phyloP scores from a whole-genome alignment of 2,888 invertebrate genomes.

The Incurvaria masculella region DNA sequence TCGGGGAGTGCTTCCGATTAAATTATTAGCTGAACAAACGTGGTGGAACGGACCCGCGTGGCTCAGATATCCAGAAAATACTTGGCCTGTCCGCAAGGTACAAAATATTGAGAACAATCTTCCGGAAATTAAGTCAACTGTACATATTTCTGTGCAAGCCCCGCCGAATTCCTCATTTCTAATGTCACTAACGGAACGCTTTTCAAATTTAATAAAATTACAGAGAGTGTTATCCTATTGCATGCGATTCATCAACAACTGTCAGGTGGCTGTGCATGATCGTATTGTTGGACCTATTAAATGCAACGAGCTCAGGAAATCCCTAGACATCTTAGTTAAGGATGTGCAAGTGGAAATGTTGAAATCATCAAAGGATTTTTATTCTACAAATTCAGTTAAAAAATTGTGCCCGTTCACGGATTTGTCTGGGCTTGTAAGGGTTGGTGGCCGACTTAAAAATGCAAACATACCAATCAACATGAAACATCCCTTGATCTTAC shows the following conservation, averaged over 20 bases:
- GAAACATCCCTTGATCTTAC: background rate
- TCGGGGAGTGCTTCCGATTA: background rate
- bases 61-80: background rate
- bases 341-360: too few relatives aligned
- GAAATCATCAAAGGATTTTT: background rate
- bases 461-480: background rate
- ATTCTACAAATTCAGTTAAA: background rate
- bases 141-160: background rate
- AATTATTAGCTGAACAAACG: background rate
- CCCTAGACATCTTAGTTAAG: background rate
- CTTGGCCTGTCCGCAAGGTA: background rate
- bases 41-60: background rate
- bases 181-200: background rate
- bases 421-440: background rate
- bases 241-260: background rate
- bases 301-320: background rate
- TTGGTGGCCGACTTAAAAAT: background rate
- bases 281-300: background rate
- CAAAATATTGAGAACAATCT: background rate
- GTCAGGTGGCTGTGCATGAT: background rate
- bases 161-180: background rate
- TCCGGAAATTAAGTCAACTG: background rate
- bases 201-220: background rate
- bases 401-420: background rate
- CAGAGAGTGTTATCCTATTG: background rate